These are phyloP conservation scores for Oithona nana DNA, from an alignment of 2,888 invertebrate genomes.

Conservation along the genomic window DNA sequence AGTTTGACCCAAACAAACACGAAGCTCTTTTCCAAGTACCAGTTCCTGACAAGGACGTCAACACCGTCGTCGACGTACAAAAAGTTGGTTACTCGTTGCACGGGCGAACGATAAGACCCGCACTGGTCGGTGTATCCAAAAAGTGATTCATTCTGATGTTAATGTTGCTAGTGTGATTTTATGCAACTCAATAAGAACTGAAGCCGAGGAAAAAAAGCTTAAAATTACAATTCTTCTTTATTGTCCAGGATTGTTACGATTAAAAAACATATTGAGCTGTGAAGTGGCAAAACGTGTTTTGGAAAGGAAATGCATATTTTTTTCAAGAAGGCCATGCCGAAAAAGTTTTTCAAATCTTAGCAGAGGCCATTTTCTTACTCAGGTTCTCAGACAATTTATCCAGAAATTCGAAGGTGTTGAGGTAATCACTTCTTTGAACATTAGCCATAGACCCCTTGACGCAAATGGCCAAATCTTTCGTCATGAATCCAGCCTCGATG, in stretches of 20 bases:
- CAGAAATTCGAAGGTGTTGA: conserved; percentile 93
- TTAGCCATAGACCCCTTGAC: conserved; percentile 62
- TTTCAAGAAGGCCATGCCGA: too few species aligned
- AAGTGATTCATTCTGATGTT: background rate
- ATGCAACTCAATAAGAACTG: too few species aligned
- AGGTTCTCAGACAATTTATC: conserved; percentile 83
- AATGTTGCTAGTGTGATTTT: too few species aligned
- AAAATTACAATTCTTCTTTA: too few species aligned
- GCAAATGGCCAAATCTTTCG: conserved; percentile 95
- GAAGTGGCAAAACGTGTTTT: too few species aligned
- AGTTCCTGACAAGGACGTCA: conserved; percentile 1
- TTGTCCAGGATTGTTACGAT: too few species aligned
- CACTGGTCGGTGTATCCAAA: conserved; percentile 5
- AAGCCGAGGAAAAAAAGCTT: background rate
- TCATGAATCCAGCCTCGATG: conserved; percentile 85
- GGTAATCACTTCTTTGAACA: conserved; percentile 55
- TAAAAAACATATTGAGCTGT: too few species aligned
- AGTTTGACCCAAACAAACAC: conserved; percentile 89
- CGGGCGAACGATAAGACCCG: conserved; percentile 12
- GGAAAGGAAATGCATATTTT: too few species aligned
- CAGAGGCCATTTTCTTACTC: conserved; percentile 36
- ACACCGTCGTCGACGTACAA: conserved; percentile 15
- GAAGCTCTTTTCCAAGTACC: conserved; percentile 58
- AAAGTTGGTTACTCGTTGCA: conserved; percentile 12
- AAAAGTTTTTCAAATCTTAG: background rate